Base-by-base conservation (phyloP, 2,888 invertebrate genomes). In the Mesorhabditis sp. region DNA sequence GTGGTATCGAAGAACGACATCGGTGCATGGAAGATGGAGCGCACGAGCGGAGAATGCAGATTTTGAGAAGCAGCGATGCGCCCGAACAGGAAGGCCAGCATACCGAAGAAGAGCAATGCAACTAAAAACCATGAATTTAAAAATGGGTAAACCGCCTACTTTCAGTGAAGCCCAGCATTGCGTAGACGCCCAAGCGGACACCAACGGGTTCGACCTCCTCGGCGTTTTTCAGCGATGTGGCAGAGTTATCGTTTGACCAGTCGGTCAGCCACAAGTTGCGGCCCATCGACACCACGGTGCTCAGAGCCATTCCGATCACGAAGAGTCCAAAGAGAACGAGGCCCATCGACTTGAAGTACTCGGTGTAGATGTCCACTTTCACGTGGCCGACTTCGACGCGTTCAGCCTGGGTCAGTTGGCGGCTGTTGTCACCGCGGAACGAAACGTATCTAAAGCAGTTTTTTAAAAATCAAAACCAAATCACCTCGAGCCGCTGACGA, bases 1-100 rank as follows among this genome's bases (percentile, higher is more conserved):
- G 84, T 84, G 3, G 82, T 83, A 71, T 84, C 84, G 70, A 78
- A 84, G 75, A 84, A 84, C 15, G 75, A 66, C 84, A 84, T 84
- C 64, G 84, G 84, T 15, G 84, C 84, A 4, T 84, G 79, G 75
- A 84, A 84, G 64, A 84, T 74, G 61, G 79, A 72, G 66, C 74
- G 80, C 45, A 84, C 71, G n/a, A 84, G 75, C n/a, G 84, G 84
- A 64, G 82, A 71, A 71, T 84, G 84, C 15, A 84, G 76, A 68
- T 83, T 83, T 43, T 77, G 65, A 15, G 81, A 80, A 3, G 84
- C 83, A 13, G 80, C 71, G 15, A 83, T 82, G 13, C 84, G 84
- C 41, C 84, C 84, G 66, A 83, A 82, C 4, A 84, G 70, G 13
- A 84, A 72, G 2, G 82, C 78, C 4, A 81, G 70, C 84, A 84